phyloP scores from a whole-genome alignment of 2,797 vertebrate genomes.

The Pempheris klunzingeri region DNA sequence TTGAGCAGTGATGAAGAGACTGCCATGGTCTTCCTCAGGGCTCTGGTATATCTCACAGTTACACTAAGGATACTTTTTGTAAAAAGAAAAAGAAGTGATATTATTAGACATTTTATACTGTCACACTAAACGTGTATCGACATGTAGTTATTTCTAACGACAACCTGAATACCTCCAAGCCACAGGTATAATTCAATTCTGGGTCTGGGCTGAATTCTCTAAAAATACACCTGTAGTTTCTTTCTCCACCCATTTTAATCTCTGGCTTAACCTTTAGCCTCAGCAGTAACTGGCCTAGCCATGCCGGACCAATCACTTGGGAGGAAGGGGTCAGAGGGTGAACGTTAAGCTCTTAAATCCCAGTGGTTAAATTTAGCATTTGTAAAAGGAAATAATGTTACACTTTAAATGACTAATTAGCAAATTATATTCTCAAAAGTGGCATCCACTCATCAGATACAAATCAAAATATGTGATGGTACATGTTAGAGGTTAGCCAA shows the following conservation, averaged over 20 bases:
- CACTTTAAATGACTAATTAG: neutral
- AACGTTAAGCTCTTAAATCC: conserved; percentile 50
- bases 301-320: conserved; percentile 16
- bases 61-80: no score
- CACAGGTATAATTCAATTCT: conserved; percentile 14
- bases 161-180: conserved; percentile 6
- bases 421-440: neutral
- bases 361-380: conserved; percentile 26
- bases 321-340: conserved; percentile 34
- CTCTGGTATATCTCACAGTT: neutral
- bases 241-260: conserved; percentile 58
- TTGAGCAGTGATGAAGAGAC: neutral
- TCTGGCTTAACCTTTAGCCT: conserved; percentile 52
- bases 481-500: neutral
- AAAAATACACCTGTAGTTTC: conserved; percentile 61
- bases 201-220: conserved; percentile 33
- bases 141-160: neutral
- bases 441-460: neutral
- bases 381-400: conserved; percentile 12
- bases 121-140: neutral
- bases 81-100: neutral
- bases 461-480: neutral
- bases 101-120: neutral
- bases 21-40: neutral
- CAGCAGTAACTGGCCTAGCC: conserved; percentile 38